phyloP scores from a whole-genome alignment of 2,888 invertebrate genomes.

The Caenorhabditis angaria region DNA sequence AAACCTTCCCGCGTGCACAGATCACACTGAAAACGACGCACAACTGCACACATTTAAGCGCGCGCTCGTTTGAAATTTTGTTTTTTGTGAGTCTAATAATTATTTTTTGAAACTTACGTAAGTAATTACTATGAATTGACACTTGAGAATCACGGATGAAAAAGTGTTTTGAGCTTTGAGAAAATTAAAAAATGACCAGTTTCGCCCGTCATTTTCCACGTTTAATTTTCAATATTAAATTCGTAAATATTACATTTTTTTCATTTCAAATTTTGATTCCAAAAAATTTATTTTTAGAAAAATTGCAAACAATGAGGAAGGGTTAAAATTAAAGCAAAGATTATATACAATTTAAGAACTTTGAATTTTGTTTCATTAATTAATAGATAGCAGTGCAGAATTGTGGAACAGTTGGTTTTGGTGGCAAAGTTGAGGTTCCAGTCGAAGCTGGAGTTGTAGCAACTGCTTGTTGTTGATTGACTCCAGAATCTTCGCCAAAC shows the following conservation, averaged over 20 bases:
- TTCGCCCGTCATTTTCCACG: too few species aligned
- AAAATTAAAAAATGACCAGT: too few species aligned
- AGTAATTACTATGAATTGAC: too few species aligned
- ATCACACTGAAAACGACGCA: not conserved
- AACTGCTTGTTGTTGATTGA: slow-evolving; percentile 12
- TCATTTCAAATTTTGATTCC: not conserved
- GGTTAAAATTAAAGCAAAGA: not conserved
- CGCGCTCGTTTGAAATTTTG: too few species aligned
- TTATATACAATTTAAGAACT: not conserved
- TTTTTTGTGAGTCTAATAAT: too few species aligned
- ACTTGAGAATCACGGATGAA: too few species aligned
- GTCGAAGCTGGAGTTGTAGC: slow-evolving; percentile 47
- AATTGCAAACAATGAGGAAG: not conserved
- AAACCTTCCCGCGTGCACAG: not conserved
- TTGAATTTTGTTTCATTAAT: slow-evolving; percentile 13
- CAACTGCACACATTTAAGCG: not conserved
- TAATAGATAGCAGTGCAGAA: slow-evolving; percentile 70
- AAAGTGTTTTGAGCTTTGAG: too few species aligned
- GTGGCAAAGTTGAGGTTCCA: slow-evolving; percentile 52
- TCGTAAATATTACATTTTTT: too few species aligned
- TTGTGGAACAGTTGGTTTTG: slow-evolving; percentile 66
- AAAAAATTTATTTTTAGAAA: not conserved
- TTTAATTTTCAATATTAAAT: too few species aligned
- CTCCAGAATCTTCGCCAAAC: slow-evolving; percentile 51
- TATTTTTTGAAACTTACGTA: too few species aligned